phyloP scores from a whole-genome alignment of 2,888 invertebrate species.

The Flabesymbios commensalis region DNA sequence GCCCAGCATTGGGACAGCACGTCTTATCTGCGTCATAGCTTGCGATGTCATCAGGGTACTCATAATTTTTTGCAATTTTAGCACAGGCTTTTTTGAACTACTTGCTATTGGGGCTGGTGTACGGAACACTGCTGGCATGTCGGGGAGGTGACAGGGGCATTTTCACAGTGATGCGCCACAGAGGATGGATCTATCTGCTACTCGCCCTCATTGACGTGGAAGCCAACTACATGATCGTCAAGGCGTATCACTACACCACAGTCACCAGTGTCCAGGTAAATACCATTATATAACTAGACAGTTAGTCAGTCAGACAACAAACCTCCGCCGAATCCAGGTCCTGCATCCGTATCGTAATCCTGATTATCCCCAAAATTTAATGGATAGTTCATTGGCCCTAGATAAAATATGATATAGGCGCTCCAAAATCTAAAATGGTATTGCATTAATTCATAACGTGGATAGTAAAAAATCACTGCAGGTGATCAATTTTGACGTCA shows the following conservation, averaged over 20 bases:
- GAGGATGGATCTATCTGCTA: constrained; percentile 78
- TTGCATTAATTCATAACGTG: too few relatives aligned
- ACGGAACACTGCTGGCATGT: constrained; percentile 77
- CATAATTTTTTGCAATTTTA: constrained; percentile 47
- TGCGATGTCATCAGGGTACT: background rate
- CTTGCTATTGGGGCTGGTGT: constrained; percentile 75
- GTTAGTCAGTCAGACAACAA: too few relatives aligned
- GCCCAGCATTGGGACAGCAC: background rate
- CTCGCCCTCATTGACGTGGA: constrained; percentile 83
- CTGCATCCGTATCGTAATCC: too few relatives aligned
- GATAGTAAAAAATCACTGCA: too few relatives aligned
- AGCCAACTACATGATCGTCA: constrained; percentile 80
- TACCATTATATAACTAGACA: too few relatives aligned
- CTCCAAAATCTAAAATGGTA: too few relatives aligned
- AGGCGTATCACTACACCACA: constrained; percentile 78
- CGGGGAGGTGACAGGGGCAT: constrained; percentile 68
- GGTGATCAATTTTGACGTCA: too few relatives aligned
- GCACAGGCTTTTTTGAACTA: constrained; percentile 83
- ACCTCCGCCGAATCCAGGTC: too few relatives aligned
- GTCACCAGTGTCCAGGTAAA: constrained; percentile 74
- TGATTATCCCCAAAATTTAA: too few relatives aligned
- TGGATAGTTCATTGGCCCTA: too few relatives aligned
- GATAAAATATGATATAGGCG: too few relatives aligned
- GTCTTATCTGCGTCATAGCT: background rate
- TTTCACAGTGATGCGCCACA: constrained; percentile 69